These are phyloP conservation scores for Epistrophe eligans DNA, from an alignment of 2,888 invertebrate genomes.

Conservation along the genomic window DNA sequence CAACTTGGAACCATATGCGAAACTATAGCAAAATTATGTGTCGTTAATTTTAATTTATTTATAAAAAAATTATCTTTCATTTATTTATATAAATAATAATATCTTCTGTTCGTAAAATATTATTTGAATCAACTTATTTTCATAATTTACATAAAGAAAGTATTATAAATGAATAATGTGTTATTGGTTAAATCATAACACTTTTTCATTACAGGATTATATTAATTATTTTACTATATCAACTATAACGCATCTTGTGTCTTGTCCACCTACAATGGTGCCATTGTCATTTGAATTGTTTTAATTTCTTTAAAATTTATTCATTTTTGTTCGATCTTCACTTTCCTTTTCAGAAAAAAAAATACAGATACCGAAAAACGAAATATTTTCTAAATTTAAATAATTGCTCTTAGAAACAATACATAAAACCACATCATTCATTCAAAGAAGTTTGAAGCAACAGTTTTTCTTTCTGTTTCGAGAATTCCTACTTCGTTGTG, in stretches of 20 bases:
- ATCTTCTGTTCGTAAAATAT: neutral
- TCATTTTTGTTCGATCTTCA: neutral
- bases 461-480: no score
- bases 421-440: no score
- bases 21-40: no score
- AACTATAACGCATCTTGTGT: neutral
- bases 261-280: constrained; percentile 3
- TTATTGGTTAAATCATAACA: neutral
- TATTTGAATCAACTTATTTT: neutral
- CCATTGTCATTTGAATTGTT: neutral
- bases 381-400: no score
- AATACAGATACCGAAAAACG: no score
- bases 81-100: neutral
- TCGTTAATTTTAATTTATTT: no score
- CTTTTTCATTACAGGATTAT: neutral
- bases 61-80: neutral
- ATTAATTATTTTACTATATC: neutral
- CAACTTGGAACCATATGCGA: no score
- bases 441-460: no score
- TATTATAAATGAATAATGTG: neutral
- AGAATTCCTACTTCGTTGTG: no score
- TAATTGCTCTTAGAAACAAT: no score
- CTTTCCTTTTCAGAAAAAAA: constrained; percentile 13
- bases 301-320: neutral
- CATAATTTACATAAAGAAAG: neutral